These are phyloP conservation scores for Drosophila pruinosa DNA, from an alignment of 1,140 invertebrate species.

Conservation along the genomic window DNA sequence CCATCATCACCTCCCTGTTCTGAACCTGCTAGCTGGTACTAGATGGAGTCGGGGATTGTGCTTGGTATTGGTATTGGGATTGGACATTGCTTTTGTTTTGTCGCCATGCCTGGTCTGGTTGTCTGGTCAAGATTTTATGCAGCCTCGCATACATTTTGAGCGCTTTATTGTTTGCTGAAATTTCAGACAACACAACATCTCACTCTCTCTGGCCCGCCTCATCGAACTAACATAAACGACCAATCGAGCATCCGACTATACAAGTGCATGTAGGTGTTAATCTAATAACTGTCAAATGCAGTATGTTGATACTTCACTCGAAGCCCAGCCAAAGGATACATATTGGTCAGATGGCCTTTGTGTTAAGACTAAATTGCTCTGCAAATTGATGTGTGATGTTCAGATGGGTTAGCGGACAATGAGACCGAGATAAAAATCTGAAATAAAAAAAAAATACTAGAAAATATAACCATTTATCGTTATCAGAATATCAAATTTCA, in stretches of 20 bases:
- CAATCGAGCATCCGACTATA: conserved; percentile 16
- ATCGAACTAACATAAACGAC: conserved; percentile 45
- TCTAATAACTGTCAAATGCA: conserved; percentile 80
- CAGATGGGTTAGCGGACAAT: not conserved
- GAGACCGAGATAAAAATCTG: not conserved
- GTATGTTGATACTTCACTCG: conserved; percentile 52
- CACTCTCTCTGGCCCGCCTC: conserved; percentile 12
- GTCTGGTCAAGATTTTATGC: conserved; percentile 70
- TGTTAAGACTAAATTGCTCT: conserved; percentile 30
- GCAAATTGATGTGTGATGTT: conserved; percentile 29
- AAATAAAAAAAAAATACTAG: not conserved
- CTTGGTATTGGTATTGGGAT: not conserved
- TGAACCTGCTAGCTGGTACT: not conserved
- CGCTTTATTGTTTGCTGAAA: conserved; percentile 76
- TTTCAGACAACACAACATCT: conserved; percentile 49
- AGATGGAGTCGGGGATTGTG: not conserved
- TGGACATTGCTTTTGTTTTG: conserved; percentile 59
- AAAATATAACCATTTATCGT: not conserved
- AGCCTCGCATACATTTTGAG: conserved; percentile 69
- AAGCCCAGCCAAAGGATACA: conserved; percentile 10
- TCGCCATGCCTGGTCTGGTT: conserved; percentile 29
- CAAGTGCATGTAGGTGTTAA: conserved; percentile 64
- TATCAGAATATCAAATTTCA: too few relatives aligned
- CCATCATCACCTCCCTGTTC: conserved; percentile 1
- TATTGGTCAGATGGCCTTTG: conserved; percentile 30